These are phyloP conservation scores for Steinernema feltiae DNA, from an alignment of 1,140 invertebrate species.

Conservation along the genomic window DNA sequence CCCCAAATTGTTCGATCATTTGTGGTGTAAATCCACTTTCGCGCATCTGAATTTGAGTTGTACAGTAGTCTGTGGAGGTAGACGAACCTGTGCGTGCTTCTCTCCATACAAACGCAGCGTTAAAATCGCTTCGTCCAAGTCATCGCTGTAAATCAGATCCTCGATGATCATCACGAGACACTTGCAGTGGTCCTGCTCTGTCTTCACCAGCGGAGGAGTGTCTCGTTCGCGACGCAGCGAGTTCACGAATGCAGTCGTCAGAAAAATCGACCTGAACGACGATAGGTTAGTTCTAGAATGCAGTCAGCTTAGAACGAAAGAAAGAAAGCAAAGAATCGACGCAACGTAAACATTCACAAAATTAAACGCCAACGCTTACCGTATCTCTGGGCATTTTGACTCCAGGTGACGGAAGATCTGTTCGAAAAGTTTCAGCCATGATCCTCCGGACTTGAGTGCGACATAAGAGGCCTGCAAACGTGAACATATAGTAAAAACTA, in stretches of 20 bases:
- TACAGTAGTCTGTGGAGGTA: too few relatives aligned
- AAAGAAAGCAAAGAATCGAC: background rate
- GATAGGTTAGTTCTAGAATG: background rate
- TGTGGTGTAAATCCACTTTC: conserved; percentile 33
- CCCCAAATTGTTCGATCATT: conserved; percentile 38
- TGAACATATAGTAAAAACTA: too few relatives aligned
- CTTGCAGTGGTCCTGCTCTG: conserved; percentile 36
- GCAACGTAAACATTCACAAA: background rate
- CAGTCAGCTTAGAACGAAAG: background rate
- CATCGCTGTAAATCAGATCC: conserved; percentile 21
- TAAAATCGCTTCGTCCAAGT: conserved; percentile 18
- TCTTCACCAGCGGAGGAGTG: conserved; percentile 30
- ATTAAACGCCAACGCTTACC: background rate
- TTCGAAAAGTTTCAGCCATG: conserved; percentile 30
- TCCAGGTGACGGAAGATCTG: conserved; percentile 34
- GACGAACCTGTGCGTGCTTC: conserved; percentile 32
- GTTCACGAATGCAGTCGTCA: conserved; percentile 36
- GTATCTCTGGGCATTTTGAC: conserved; percentile 33
- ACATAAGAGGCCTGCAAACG: conserved; percentile 26
- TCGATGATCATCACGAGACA: conserved; percentile 35
- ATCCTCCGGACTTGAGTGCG: conserved; percentile 25
- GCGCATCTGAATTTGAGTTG: conserved; percentile 31
- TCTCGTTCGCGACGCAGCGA: conserved; percentile 25
- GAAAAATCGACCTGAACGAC: conserved; percentile 29
- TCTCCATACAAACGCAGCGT: conserved; percentile 32